Conservation (phyloP, 1,140 invertebrate species). For the Thalassaphorura encarpata region DNA sequence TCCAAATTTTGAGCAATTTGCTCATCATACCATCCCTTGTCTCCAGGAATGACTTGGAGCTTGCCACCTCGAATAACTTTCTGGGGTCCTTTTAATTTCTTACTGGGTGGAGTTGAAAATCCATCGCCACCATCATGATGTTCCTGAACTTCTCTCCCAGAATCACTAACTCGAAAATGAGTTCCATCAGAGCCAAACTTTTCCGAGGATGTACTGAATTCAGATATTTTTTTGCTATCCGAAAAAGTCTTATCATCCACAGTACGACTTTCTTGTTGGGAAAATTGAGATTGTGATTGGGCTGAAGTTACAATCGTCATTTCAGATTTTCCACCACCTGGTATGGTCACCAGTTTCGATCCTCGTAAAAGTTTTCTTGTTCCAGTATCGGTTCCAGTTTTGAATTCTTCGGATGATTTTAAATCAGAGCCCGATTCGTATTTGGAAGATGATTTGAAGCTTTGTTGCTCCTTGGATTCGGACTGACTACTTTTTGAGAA, state of each 20-base stretch:
- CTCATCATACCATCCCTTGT: too few species aligned
- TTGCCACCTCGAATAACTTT: not conserved
- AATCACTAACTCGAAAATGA: too few species aligned
- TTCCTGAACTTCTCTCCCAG: too few species aligned
- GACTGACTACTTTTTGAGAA: not conserved
- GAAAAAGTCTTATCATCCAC: too few species aligned
- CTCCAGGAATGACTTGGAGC: too few species aligned
- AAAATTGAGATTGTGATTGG: not conserved
- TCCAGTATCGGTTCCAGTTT: not conserved
- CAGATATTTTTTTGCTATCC: too few species aligned
- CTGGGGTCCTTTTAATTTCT: not conserved
- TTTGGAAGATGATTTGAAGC: not conserved
- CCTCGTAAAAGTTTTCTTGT: conserved; percentile 11
- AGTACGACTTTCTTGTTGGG: too few species aligned
- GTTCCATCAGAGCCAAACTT: too few species aligned
- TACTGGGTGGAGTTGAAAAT: not conserved
- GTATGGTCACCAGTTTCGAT: conserved; percentile 19
- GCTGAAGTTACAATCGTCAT: not conserved
- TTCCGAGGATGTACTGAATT: too few species aligned
- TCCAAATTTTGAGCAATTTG: too few species aligned
- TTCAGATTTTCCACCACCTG: too few species aligned
- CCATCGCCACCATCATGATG: too few species aligned
- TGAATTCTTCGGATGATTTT: not conserved
- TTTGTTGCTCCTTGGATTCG: not conserved
- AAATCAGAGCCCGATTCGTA: not conserved